These are phyloP conservation scores for Sarcophaga carnaria DNA, from an alignment of 2,888 invertebrate genomes.

Conservation along the genomic window DNA sequence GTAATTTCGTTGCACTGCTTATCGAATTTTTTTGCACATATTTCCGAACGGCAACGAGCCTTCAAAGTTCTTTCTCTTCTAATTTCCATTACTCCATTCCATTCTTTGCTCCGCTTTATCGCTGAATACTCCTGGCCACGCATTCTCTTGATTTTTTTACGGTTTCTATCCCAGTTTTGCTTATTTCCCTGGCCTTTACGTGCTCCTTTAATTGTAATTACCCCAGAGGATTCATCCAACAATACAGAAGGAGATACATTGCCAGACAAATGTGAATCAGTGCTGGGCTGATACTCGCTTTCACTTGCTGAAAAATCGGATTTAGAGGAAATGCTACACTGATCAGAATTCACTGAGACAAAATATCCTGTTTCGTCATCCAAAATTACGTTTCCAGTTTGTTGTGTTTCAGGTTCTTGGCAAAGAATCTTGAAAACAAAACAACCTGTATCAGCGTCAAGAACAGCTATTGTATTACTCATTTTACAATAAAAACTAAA, in stretches of 20 bases:
- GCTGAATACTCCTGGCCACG: too few species aligned
- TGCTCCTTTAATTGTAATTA: constrained; percentile 61
- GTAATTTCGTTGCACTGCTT: constrained; percentile 59
- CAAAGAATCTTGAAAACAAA: constrained; percentile 35
- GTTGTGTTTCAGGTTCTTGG: constrained; percentile 37
- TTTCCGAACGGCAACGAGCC: constrained; percentile 58
- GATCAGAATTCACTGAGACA: constrained; percentile 8
- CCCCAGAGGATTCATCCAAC: constrained; percentile 59
- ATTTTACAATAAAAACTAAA: too few species aligned
- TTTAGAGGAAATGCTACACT: constrained; percentile 37
- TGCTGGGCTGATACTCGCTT: constrained; percentile 33
- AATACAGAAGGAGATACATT: constrained; percentile 53
- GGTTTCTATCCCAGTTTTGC: constrained; percentile 61
- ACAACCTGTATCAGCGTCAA: not conserved
- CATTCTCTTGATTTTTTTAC: constrained; percentile 39
- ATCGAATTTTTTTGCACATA: constrained; percentile 56
- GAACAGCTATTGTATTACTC: not conserved
- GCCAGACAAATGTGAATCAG: constrained; percentile 50
- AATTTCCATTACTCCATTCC: constrained; percentile 58
- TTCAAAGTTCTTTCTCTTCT: constrained; percentile 60
- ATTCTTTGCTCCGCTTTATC: constrained; percentile 40
- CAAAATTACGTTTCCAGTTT: constrained; percentile 37
- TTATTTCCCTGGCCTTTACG: constrained; percentile 60
- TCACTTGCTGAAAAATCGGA: constrained; percentile 28
- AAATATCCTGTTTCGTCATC: too few species aligned